phyloP scores from a whole-genome alignment of 2,888 invertebrate genomes.

The Heliconius charithonia region DNA sequence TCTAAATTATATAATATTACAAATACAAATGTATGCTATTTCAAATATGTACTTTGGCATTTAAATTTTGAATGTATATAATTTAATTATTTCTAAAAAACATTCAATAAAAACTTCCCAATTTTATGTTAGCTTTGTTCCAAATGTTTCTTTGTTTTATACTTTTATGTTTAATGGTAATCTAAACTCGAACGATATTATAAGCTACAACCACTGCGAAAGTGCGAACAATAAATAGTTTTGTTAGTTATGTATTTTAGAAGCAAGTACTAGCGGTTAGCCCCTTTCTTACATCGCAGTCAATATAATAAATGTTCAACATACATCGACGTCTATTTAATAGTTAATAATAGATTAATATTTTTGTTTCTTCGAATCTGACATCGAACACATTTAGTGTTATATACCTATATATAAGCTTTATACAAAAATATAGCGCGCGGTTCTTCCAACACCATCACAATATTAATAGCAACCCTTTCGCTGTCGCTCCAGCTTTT shows the following conservation, averaged over 20 bases:
- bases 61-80: neutral
- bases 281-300: too few relatives aligned
- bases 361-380: neutral
- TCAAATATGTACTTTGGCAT: neutral
- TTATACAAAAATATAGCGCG: neutral
- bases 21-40: neutral
- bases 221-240: neutral
- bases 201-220: neutral
- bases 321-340: too few relatives aligned
- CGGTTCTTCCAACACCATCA: neutral
- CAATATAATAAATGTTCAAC: too few relatives aligned
- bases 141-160: neutral
- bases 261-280: neutral
- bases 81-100: neutral
- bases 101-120: neutral
- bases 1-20: neutral
- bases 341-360: too few relatives aligned
- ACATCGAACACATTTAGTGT: neutral
- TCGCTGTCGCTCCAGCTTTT: too few relatives aligned
- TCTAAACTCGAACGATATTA: neutral
- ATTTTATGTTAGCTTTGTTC: neutral
- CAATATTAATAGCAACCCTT: neutral
- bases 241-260: neutral
- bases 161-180: neutral
- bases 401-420: neutral